A percentile compares a stretch with the other conserved stretches of the same genome.
Evolutionary conservation across 2,888 invertebrate species (phyloP).

Genomic region (Drosophila percnosoma): DNA sequence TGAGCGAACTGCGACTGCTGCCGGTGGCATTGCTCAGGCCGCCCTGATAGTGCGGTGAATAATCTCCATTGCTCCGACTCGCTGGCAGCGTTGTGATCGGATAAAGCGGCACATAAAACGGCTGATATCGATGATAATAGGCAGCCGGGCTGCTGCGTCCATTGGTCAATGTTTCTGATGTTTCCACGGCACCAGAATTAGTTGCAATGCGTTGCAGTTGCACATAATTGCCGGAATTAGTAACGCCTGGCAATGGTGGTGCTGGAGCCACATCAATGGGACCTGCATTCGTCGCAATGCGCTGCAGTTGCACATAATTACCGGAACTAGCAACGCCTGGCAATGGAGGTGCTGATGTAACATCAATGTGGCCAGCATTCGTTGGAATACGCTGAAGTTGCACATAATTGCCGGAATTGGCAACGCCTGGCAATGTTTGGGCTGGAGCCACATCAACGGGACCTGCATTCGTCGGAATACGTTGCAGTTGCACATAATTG

Average conservation of each 20-base stretch:
- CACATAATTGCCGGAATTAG: constrained; percentile 3
- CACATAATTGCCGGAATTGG: constrained; percentile 19
- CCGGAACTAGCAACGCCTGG: background rate
- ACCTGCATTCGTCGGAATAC: background rate
- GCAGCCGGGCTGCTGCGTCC: constrained; percentile 60
- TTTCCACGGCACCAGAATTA: constrained; percentile 14
- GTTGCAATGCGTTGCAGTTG: constrained; percentile 28
- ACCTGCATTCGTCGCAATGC: background rate
- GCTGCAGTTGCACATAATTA: constrained; percentile 7
- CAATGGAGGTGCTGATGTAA: background rate
- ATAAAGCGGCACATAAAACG: constrained; percentile 70
- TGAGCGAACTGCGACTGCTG: constrained; percentile 72
- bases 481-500: constrained; percentile 6
- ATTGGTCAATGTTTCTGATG: constrained; percentile 22
- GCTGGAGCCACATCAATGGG: background rate
- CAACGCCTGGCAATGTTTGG: background rate
- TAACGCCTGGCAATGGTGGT: constrained; percentile 2
- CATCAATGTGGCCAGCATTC: constrained; percentile 3
- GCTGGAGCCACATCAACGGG: background rate
- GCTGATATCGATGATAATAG: constrained; percentile 68
- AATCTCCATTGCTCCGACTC: constrained; percentile 37
- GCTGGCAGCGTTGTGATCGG: constrained; percentile 64
- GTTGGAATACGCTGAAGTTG: constrained; percentile 8
- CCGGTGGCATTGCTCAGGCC: constrained; percentile 53
- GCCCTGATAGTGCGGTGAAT: constrained; percentile 65